A percentile compares a stretch with the other conserved stretches of the same genome.
These are phyloP conservation scores for Drosophila phalerata DNA, from an alignment of 2,888 invertebrate species.

Conservation along the genomic window DNA sequence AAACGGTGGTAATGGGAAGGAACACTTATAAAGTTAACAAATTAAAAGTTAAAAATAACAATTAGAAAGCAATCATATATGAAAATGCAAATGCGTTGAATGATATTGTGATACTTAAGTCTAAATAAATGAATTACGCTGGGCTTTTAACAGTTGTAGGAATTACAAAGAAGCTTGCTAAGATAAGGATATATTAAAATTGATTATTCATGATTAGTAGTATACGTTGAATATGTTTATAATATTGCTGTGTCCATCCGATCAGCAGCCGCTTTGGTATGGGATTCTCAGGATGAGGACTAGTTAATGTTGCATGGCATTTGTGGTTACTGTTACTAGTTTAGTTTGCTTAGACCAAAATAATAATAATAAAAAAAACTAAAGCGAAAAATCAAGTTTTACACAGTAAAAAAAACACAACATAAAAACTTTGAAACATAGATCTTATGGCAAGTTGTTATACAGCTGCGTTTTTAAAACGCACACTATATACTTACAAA, in stretches of 20 bases:
- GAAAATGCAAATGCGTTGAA: conserved; percentile 48
- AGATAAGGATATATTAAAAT: conserved; percentile 68
- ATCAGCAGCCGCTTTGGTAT: conserved; percentile 77
- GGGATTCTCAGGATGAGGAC: conserved; percentile 61
- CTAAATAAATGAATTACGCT: conserved; percentile 56
- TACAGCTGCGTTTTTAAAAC: conserved; percentile 75
- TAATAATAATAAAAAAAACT: conserved; percentile 45
- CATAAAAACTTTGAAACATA: conserved; percentile 59
- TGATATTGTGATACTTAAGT: conserved; percentile 53
- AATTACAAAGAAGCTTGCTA: conserved; percentile 63
- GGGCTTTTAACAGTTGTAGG: conserved; percentile 48
- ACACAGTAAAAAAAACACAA: conserved; percentile 42
- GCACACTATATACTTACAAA: conserved; percentile 52
- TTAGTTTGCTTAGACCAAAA: conserved; percentile 77
- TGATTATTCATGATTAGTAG: conserved; percentile 71
- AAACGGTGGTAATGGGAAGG: conserved; percentile 47
- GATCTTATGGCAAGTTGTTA: conserved; percentile 74
- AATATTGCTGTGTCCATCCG: conserved; percentile 70
- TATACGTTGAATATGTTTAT: conserved; percentile 71
- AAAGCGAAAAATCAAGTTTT: conserved; percentile 38
- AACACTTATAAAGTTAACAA: conserved; percentile 30
- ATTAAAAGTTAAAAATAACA: conserved; percentile 36
- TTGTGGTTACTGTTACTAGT: conserved; percentile 74
- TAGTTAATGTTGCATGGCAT: conserved; percentile 70
- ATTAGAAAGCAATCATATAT: conserved; percentile 40